Base-by-base conservation (phyloP, 2,888 invertebrate genomes). In the Cheilosia vernalis region DNA sequence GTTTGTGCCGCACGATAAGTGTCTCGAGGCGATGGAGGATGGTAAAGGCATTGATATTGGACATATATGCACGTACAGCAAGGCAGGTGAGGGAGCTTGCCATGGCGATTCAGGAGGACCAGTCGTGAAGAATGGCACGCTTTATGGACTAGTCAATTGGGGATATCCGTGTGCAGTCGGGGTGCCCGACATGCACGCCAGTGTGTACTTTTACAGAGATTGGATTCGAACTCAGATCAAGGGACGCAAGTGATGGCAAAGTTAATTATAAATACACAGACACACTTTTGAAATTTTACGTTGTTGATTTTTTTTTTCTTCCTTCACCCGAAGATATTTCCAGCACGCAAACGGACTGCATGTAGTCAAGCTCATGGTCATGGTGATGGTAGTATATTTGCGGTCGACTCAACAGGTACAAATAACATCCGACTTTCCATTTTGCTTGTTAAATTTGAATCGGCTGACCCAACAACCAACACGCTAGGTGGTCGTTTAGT, bases 61-160 rank as follows among this genome's bases (percentile, higher is more conserved):
- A 0, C 94, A 95, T 85, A 92, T 95, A 53, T 95, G 95, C 87
- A 94, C 95, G 0, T 91, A 93, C 56, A 94, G 94, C 0, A 93
- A 93, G 58, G 90, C 91, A 2, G 94, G 94, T 0, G 93, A 94
- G 70, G 94, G 94, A 0, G 93, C 90, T 0, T 91, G 91, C 60
- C 90, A 91, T 58, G 91, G 91, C 2, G 91, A 91, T 63, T 90
- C 89, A 15, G 91, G 92, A 2, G 91, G 91, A 0, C 91, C 92
- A 0, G 69, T 92, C 53, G 90, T 90, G 2, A 90, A 90, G 67
- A 88, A 91, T 27, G 90, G 89, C 17, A 89, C 89, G 24, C 67
- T 91, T 6, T 91, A 90, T 13, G 91, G 90, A 0, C 67, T 91
- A 33, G 90, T 91, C 4, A 92, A 92, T 67, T 92, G 91, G 91